phyloP scores from a whole-genome alignment of 2,888 invertebrate genomes.

The Metopia argyrocephala region DNA sequence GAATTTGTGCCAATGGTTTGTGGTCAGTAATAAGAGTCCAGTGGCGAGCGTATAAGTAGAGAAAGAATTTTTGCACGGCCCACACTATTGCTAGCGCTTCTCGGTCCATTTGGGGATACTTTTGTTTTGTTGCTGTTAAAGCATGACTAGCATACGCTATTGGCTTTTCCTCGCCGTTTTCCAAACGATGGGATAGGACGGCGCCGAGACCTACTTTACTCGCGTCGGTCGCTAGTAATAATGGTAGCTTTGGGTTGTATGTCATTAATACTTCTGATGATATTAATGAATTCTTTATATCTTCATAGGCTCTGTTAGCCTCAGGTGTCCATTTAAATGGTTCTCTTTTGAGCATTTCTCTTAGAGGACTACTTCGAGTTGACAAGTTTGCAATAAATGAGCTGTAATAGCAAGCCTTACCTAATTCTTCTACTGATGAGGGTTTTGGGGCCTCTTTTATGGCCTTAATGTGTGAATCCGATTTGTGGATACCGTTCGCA shows the following conservation, averaged over 20 bases:
- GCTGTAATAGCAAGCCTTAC: slow-evolving; percentile 13
- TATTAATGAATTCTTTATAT: neutral
- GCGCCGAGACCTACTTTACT: slow-evolving; percentile 2
- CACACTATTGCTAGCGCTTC: slow-evolving; percentile 36
- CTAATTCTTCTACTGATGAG: slow-evolving; percentile 6
- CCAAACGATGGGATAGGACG: slow-evolving; percentile 8
- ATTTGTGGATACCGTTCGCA: slow-evolving; percentile 27
- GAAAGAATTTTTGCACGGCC: slow-evolving; percentile 17
- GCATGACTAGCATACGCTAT: slow-evolving; percentile 53
- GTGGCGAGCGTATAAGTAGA: neutral
- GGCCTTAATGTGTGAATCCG: neutral
- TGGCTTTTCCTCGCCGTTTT: neutral
- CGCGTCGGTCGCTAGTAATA: slow-evolving; percentile 7
- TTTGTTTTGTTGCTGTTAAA: slow-evolving; percentile 37
- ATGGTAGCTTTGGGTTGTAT: slow-evolving; percentile 1
- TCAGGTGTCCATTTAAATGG: no score
- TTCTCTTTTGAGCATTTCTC: no score
- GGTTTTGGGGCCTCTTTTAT: neutral
- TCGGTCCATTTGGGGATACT: slow-evolving; percentile 55
- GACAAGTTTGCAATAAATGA: slow-evolving; percentile 13
- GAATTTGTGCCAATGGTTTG: slow-evolving; percentile 1
- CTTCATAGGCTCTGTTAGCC: no score
- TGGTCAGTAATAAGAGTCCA: slow-evolving; percentile 19
- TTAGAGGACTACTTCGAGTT: neutral
- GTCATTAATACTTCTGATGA: slow-evolving; percentile 20